Conservation (phyloP, 2,113 vertebrate species). For the Sphyrna mokarran region DNA sequence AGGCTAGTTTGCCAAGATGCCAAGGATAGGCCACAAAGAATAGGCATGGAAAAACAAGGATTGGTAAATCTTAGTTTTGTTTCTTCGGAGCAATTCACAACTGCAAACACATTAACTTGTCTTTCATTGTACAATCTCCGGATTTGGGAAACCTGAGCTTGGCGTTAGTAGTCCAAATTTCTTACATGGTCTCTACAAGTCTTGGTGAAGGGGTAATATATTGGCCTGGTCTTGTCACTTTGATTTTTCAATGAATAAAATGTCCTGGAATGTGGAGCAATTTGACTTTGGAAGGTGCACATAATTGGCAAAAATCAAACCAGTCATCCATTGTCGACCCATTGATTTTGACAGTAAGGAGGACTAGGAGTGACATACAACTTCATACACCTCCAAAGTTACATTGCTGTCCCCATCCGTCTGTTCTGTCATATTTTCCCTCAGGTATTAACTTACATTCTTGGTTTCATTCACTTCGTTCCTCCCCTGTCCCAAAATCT, state of each 20-base stretch:
- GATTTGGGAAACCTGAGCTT: neutral
- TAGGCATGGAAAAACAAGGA: neutral
- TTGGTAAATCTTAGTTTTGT: neutral
- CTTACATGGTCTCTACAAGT: neutral
- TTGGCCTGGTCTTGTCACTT: neutral
- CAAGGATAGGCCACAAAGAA: neutral
- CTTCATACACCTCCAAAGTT: neutral
- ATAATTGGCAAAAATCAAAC: neutral
- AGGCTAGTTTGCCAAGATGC: neutral
- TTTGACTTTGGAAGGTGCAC: neutral
- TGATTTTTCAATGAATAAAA: neutral
- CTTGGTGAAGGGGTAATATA: neutral
- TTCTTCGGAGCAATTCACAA: neutral
- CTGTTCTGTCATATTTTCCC: neutral
- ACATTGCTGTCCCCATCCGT: neutral
- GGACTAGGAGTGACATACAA: neutral
- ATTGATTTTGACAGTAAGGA: neutral
- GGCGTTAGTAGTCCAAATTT: neutral
- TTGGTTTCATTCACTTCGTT: slow-evolving; percentile 92
- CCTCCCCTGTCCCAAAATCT: slow-evolving; percentile 72
- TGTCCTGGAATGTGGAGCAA: neutral
- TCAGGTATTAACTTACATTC: slow-evolving; percentile 63
- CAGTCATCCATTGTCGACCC: neutral
- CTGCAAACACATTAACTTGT: no score
- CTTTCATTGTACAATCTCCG: neutral